Evolutionary conservation across 1,140 invertebrate species (phyloP), one percentile per base, ranked within the genome.

Genomic region (Tetramorium parvispinum): DNA sequence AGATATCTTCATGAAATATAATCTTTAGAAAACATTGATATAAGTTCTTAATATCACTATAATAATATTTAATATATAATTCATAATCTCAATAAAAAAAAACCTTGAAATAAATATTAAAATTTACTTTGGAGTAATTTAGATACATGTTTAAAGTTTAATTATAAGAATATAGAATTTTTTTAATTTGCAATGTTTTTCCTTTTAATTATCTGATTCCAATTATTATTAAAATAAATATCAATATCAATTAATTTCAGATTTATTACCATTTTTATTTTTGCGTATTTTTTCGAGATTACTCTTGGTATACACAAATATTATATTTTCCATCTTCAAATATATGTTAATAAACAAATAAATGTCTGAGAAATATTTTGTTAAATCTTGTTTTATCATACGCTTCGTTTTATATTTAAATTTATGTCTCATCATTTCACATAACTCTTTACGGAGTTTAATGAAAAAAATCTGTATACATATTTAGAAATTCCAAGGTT

Each of bases 1-100:
- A 59, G 55, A 68, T 61, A 18, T 43, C 16, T 77, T 87, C 13
- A 46, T 46, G 8, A 77, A 55, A 2, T 32, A 3, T 51, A 71
- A 32, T 53, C 4, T 53, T 53, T n/a, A 18, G 16, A 71, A 55
- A 37, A 13, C 2, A 53, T 73, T 37, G 32, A 1, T 10, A 53
- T 27, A 8, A 32, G 4, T n/a, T 32, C 1, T 32, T 73, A 0
- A 21, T 75, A 5, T 32, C 10, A 51, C 10, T 57, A n/a, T 43
- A 70, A 27, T 76, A 76, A 57, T 24, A 57, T 57, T 43, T 16
- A 10, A 73, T 6, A 61, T 13, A 61, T 8, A 21, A 24, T 70
- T 49, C 13, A 0, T 18, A 6, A 6, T 21, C 0, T 51, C 27
- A 27, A 3, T 24, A 11, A n/a, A 37, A 37, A 13, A 61, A 27